Evolutionary conservation across 2,888 invertebrate genomes (phyloP).

Genomic region (Amphipyra tragopoginis): DNA sequence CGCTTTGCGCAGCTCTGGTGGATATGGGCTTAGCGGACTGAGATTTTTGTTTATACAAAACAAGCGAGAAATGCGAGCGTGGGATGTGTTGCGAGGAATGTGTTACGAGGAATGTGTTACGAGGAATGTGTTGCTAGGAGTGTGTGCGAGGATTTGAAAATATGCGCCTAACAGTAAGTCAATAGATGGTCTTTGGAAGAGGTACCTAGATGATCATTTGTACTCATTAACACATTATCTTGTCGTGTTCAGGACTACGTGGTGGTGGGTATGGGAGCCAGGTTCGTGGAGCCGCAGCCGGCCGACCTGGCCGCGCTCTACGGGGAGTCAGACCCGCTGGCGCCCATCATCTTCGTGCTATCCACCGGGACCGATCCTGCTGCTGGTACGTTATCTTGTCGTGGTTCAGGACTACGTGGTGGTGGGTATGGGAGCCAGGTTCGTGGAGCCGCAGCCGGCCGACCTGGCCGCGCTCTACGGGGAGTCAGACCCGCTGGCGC

Average conservation of each 20-base stretch:
- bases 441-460: conserved; percentile 96
- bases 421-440: conserved; percentile 92
- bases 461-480: conserved; percentile 95
- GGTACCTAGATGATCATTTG: too few relatives aligned
- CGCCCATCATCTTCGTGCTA: conserved; percentile 96
- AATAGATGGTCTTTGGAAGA: too few relatives aligned
- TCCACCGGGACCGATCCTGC: conserved; percentile 98
- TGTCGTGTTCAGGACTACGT: conserved; percentile 89
- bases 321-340: conserved; percentile 93
- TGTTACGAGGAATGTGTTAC: too few relatives aligned
- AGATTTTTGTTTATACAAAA: too few relatives aligned
- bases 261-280: conserved; percentile 92
- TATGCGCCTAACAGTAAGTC: too few relatives aligned
- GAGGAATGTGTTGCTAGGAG: too few relatives aligned
- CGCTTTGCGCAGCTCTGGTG: too few relatives aligned
- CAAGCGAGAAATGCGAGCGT: too few relatives aligned
- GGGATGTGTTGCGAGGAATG: too few relatives aligned
- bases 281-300: conserved; percentile 96
- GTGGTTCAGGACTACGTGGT: conserved; percentile 90
- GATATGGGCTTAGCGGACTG: too few relatives aligned
- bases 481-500: conserved; percentile 94
- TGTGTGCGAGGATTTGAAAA: too few relatives aligned
- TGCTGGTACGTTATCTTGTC: conserved; percentile 72
- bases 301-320: conserved; percentile 95
- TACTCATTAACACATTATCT: not conserved